Percentiles rank a stretch among this genome's conserved stretches.
Conservation (phyloP, 2,888 invertebrate genomes). For the Tyria jacobaeae region DNA sequence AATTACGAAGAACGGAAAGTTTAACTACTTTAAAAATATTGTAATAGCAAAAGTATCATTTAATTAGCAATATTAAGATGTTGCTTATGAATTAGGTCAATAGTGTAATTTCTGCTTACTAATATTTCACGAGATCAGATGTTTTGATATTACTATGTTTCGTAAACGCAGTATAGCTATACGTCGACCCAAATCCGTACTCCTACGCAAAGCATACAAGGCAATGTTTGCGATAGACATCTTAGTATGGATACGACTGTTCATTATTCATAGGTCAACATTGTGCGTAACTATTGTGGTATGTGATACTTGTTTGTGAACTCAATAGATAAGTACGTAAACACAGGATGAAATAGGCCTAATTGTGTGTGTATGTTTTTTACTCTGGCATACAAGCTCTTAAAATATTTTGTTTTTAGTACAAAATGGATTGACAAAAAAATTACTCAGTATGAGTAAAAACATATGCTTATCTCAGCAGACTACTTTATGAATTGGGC, state of each 20-base stretch:
- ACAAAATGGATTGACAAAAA: no score
- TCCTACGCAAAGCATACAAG: conserved; percentile 80
- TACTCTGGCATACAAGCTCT: no score
- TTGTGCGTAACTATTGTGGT: conserved; percentile 7
- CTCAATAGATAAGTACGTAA: conserved; percentile 5
- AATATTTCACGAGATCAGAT: conserved; percentile 17
- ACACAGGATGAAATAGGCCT: neutral
- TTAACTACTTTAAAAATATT: no score
- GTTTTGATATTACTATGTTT: conserved; percentile 41
- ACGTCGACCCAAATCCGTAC: conserved; percentile 73
- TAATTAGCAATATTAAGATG: no score
- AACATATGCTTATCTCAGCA: no score
- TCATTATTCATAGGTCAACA: conserved; percentile 18
- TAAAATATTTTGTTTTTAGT: no score
- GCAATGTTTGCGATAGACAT: conserved; percentile 56
- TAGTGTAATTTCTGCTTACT: conserved; percentile 6
- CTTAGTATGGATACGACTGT: conserved; percentile 55
- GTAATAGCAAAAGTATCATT: no score
- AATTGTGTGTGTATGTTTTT: no score
- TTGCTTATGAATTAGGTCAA: neutral
- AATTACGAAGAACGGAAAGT: no score
- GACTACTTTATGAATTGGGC: no score
- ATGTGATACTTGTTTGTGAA: conserved; percentile 15
- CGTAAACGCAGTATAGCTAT: conserved; percentile 55
- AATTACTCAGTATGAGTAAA: no score